phyloP scores from a whole-genome alignment of 2,797 vertebrate species.

The Pseudochirops cupreus region DNA sequence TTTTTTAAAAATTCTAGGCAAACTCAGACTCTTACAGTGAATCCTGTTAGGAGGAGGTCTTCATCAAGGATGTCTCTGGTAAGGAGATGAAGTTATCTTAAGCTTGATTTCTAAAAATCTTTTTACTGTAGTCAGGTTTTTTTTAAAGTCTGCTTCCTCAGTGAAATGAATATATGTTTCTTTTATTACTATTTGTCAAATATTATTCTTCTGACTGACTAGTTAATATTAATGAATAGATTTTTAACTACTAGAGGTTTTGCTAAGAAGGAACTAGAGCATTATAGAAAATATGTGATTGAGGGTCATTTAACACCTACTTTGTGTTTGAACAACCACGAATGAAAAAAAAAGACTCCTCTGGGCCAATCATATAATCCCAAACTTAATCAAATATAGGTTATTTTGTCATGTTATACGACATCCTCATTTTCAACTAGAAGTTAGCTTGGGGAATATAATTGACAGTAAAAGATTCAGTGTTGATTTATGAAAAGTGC shows the following conservation, averaged over 20 bases:
- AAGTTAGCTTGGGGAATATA: not conserved
- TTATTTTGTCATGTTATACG: conserved; percentile 7
- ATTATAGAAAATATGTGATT: not conserved
- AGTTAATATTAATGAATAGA: conserved; percentile 4
- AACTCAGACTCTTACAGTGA: conserved; percentile 91
- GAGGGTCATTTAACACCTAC: not conserved
- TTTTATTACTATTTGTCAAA: not conserved
- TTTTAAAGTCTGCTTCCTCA: not conserved
- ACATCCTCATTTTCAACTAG: not conserved
- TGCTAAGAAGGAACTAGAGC: conserved; percentile 7
- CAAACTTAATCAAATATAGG: not conserved
- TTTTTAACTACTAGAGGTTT: conserved; percentile 33
- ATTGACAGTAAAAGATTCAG: not conserved
- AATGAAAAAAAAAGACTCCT: not conserved
- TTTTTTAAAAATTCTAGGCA: conserved; percentile 87
- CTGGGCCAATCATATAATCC: not conserved
- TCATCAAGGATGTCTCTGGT: conserved; percentile 97
- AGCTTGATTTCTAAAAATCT: not conserved
- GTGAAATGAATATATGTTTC: not conserved
- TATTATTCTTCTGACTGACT: conserved; percentile 1
- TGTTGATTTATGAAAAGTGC: not conserved
- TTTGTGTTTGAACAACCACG: not conserved
- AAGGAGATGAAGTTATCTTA: conserved; percentile 72
- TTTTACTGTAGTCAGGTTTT: not conserved
- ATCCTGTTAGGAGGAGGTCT: conserved; percentile 93